phyloP scores from a whole-genome alignment of 1,140 invertebrate species.

The Zeugodacus cucurbitae region DNA sequence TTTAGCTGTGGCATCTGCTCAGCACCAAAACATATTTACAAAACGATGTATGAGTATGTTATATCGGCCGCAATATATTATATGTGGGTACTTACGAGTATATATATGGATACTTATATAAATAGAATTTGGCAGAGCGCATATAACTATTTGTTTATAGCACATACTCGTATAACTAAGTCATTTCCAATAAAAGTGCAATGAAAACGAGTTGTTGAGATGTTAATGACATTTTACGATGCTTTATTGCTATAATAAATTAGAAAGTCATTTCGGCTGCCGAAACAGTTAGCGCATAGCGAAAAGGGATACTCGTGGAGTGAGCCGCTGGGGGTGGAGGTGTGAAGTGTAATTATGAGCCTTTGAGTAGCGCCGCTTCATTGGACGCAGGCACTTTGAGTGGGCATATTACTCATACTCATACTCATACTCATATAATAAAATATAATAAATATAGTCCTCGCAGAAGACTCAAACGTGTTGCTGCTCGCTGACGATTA shows the following conservation, averaged over 20 bases:
- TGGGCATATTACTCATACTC: background rate
- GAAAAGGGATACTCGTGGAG: background rate
- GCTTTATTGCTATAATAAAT: constrained; percentile 39
- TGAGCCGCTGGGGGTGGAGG: background rate
- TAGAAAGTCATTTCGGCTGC: background rate
- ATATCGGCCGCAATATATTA: too few species aligned
- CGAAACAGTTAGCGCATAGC: background rate
- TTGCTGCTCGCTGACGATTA: background rate
- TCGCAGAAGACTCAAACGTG: background rate
- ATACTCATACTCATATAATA: background rate
- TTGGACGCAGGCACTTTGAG: background rate
- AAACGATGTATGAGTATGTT: too few species aligned
- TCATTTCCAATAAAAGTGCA: constrained; percentile 23
- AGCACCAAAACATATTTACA: too few species aligned
- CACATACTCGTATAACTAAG: background rate
- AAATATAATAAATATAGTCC: background rate
- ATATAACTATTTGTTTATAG: constrained; percentile 29
- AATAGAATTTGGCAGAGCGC: background rate
- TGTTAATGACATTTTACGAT: constrained; percentile 22
- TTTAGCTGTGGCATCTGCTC: too few species aligned
- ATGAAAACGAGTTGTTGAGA: background rate
- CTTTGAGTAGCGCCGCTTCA: background rate
- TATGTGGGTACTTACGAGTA: too few species aligned
- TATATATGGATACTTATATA: too few species aligned
- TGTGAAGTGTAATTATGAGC: constrained; percentile 32